phyloP scores from a whole-genome alignment of 2,797 vertebrate genomes.

The Smutsia gigantea region DNA sequence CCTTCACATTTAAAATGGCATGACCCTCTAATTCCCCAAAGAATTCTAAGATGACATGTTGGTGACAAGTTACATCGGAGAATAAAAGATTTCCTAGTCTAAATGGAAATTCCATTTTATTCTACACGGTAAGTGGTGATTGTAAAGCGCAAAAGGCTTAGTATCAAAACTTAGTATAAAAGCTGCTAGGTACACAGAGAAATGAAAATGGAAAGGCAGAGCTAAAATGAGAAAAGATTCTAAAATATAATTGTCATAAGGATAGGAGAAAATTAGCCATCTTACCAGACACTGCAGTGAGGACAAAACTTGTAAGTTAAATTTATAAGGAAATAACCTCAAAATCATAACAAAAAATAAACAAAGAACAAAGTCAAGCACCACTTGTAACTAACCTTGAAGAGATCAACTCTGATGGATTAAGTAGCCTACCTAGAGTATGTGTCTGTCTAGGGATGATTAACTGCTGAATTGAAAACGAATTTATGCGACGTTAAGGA shows the following conservation, averaged over 20 bases:
- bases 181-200: neutral
- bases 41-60: neutral
- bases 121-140: neutral
- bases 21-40: neutral
- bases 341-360: neutral
- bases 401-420: slow-evolving; percentile 59
- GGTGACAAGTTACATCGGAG: neutral
- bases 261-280: neutral
- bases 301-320: slow-evolving; percentile 11
- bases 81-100: neutral
- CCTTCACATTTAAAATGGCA: neutral
- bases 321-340: slow-evolving; percentile 9
- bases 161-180: neutral
- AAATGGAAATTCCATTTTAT: neutral
- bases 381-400: slow-evolving; percentile 48
- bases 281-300: neutral
- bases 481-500: slow-evolving; percentile 44
- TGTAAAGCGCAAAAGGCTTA: slow-evolving; percentile 6
- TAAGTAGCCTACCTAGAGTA: neutral
- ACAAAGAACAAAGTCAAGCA: neutral
- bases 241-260: neutral
- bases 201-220: neutral
- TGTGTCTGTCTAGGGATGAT: slow-evolving; percentile 28
- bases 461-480: slow-evolving; percentile 54
- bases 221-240: slow-evolving; percentile 8